These are phyloP conservation scores for Cygnus atratus DNA, from an alignment of 2,113 vertebrate genomes.

Conservation along the genomic window DNA sequence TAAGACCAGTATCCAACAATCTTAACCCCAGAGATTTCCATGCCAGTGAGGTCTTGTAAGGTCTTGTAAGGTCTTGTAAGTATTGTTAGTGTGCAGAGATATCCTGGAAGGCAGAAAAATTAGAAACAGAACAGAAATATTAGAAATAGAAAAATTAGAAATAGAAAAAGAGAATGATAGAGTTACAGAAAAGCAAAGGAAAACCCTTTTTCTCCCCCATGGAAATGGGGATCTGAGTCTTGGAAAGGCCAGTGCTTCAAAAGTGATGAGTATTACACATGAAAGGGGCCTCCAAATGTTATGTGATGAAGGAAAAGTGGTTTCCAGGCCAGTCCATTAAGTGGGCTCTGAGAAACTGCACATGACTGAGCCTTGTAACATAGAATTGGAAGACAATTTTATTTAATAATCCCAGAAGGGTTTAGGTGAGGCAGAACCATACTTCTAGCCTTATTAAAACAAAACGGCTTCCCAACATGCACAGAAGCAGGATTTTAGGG, in stretches of 20 bases:
- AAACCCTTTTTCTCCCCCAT: fast-evolving
- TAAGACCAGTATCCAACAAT: not conserved
- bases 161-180: no score
- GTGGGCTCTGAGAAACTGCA: not conserved
- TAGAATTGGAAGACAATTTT: not conserved
- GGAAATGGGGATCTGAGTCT: not conserved
- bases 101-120: not conserved
- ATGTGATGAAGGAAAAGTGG: not conserved
- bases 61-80: not conserved
- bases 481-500: not conserved
- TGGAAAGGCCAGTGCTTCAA: not conserved
- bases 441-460: not conserved
- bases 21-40: not conserved
- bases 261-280: not conserved
- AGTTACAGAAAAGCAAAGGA: not conserved
- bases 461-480: not conserved
- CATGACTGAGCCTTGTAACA: not conserved
- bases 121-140: not conserved
- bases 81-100: not conserved
- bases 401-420: not conserved
- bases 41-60: not conserved
- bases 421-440: not conserved
- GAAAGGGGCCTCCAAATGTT: not conserved
- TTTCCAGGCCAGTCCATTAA: not conserved
- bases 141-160: not conserved